These are phyloP conservation scores for Leptosomus discolor DNA, from an alignment of 2,113 vertebrate genomes.

Conservation along the genomic window DNA sequence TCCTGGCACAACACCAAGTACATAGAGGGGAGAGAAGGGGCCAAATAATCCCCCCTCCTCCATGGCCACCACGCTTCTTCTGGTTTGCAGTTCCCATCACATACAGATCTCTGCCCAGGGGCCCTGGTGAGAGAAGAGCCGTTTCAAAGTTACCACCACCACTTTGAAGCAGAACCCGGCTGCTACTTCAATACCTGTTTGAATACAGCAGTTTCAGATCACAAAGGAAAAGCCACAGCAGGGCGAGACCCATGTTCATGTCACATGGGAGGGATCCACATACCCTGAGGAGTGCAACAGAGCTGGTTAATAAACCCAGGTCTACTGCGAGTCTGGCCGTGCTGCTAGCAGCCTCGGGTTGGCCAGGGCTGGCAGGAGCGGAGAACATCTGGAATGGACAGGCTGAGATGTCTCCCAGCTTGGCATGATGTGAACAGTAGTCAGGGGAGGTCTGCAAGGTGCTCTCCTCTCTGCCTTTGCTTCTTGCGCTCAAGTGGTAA, in stretches of 20 bases:
- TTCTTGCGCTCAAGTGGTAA: neutral
- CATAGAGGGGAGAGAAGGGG: neutral
- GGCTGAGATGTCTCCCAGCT: neutral
- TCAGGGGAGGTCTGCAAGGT: neutral
- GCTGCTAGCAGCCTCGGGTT: neutral
- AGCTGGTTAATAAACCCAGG: neutral
- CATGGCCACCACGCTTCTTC: neutral
- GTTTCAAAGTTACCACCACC: neutral
- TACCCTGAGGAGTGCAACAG: neutral
- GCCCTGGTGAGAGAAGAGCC: accelerated
- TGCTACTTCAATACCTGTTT: neutral
- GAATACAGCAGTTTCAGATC: neutral
- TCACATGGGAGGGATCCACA: neutral
- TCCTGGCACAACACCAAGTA: neutral
- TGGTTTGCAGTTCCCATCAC: neutral
- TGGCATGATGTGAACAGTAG: accelerated
- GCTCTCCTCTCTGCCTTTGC: neutral
- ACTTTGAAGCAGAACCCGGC: neutral
- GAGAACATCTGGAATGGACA: neutral
- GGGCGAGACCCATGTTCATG: accelerated
- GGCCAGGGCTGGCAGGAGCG: neutral
- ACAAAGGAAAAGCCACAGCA: neutral
- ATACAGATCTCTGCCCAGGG: neutral
- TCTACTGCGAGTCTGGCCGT: accelerated
- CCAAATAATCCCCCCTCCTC: neutral